These are phyloP conservation scores for Phrixothrix hirtus DNA, from an alignment of 2,888 invertebrate genomes.

Conservation along the genomic window DNA sequence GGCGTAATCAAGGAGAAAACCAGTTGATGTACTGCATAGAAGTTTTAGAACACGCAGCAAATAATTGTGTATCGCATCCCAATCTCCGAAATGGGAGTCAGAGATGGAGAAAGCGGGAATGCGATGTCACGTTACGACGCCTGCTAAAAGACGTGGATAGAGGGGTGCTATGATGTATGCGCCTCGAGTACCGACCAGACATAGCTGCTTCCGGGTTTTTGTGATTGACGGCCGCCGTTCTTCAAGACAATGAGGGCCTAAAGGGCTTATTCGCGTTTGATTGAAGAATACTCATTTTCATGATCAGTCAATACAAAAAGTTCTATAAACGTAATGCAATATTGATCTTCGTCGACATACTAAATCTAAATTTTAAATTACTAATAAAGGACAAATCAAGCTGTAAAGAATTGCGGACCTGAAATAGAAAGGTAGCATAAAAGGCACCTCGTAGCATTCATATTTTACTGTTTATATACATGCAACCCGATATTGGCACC, in stretches of 20 bases:
- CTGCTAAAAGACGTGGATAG: constrained; percentile 24
- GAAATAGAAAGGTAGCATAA: constrained; percentile 31
- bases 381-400: constrained; percentile 28
- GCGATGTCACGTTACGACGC: constrained; percentile 20
- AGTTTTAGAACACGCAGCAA: constrained; percentile 42
- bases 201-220: constrained; percentile 27
- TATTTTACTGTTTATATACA: constrained; percentile 48
- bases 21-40: constrained; percentile 41
- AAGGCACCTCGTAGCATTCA: constrained; percentile 37
- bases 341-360: too few species aligned
- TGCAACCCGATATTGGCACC: constrained; percentile 50
- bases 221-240: constrained; percentile 37
- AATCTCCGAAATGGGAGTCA: constrained; percentile 28
- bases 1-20: constrained; percentile 44
- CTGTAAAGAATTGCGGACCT: constrained; percentile 26
- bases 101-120: constrained; percentile 19
- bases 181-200: constrained; percentile 25
- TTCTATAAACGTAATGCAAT: too few species aligned
- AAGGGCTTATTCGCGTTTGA: constrained; percentile 26
- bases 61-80: constrained; percentile 40
- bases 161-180: constrained; percentile 30
- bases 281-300: constrained; percentile 29
- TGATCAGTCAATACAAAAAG: too few species aligned
- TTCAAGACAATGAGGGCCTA: constrained; percentile 30
- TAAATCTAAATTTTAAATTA: too few species aligned